Evolutionary conservation across 2,888 invertebrate species (phyloP), one percentile per base, ranked within the genome.

Genomic region (Heliconius aoede): DNA sequence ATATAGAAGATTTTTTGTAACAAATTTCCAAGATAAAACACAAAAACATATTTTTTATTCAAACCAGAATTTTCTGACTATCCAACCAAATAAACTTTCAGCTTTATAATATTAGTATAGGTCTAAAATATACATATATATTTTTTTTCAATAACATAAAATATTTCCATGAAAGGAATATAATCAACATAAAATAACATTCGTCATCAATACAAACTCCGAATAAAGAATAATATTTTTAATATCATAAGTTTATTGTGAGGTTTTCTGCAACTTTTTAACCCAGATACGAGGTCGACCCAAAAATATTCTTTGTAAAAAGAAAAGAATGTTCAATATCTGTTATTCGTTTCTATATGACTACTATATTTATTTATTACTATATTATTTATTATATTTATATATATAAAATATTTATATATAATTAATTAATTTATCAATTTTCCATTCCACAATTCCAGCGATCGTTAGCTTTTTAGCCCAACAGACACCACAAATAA

Each of bases 281-380:
- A 61, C 60, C 60, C 40, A 60, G 60, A 72, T 72, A 72, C 28
- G 24, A n/a, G 24, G 36, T 21, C 26, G 72, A 72, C 36, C 72
- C 72, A 72, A 60, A 60, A 72, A 30, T 55, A 15, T 69, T 69
- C 30, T 51, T 55, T n/a, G 55, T 40, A 40, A 72, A 72, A 72
- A 60, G 32, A 40, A 72, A 61, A 40, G 72, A 26, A 61, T 72
- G 58, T 58, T 61, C 36, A 21, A 40, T 61, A 72, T 60, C n/a
- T 72, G 32, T 60, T 60, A 36, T 72, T 36, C 5, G 7, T 61
- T 61, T 72, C 36, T 36, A 26, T 40, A 58, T 36, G 13, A n/a
- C n/a, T n/a, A n/a, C n/a, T n/a, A n/a, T n/a, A n/a, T 51, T 28
- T 51, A 5, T 36, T 36, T 36, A 15, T 64, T 24, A 24, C 64